Evolutionary conservation across 2,797 vertebrate species (phyloP).

Genomic region (Trematomus bernacchii): DNA sequence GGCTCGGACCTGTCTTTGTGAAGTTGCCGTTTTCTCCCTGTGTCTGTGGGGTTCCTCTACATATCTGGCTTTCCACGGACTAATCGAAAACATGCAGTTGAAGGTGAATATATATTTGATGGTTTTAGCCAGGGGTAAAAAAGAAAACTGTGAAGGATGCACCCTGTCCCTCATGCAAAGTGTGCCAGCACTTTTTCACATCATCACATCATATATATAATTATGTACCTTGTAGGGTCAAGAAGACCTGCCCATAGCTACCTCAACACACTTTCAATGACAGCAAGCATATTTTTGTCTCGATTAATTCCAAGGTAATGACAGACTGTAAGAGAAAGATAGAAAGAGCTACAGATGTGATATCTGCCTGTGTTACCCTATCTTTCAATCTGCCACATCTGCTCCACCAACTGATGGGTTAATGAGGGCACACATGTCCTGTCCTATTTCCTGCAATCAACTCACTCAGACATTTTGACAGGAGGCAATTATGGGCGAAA

Average conservation of each 20-base stretch:
- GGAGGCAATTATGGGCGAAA: slow-evolving; percentile 85
- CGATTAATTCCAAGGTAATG: slow-evolving; percentile 40
- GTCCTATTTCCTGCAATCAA: slow-evolving; percentile 84
- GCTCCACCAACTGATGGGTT: slow-evolving; percentile 80
- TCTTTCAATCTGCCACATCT: slow-evolving; percentile 83
- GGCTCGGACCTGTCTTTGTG: background rate
- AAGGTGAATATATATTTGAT: background rate
- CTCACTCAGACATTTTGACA: slow-evolving; percentile 86
- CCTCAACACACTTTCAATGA: slow-evolving; percentile 17
- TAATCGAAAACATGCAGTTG: slow-evolving; percentile 2
- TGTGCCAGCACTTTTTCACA: background rate
- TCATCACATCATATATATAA: background rate
- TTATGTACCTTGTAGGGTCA: background rate
- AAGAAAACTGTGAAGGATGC: background rate
- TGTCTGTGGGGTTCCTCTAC: background rate
- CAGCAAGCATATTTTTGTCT: slow-evolving; percentile 1
- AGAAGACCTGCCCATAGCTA: background rate
- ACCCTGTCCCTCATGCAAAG: slow-evolving; percentile 1
- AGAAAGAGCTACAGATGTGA: slow-evolving; percentile 53
- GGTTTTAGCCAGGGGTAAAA: background rate
- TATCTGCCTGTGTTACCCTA: slow-evolving; percentile 66
- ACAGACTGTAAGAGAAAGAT: slow-evolving; percentile 4
- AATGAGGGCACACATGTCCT: slow-evolving; percentile 84
- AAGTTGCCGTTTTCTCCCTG: background rate
- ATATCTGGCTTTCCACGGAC: background rate